Percentiles rank a stretch among this genome's conserved stretches.
Conservation (phyloP, 2,113 vertebrate species). For the Tenrec ecaudatus region DNA sequence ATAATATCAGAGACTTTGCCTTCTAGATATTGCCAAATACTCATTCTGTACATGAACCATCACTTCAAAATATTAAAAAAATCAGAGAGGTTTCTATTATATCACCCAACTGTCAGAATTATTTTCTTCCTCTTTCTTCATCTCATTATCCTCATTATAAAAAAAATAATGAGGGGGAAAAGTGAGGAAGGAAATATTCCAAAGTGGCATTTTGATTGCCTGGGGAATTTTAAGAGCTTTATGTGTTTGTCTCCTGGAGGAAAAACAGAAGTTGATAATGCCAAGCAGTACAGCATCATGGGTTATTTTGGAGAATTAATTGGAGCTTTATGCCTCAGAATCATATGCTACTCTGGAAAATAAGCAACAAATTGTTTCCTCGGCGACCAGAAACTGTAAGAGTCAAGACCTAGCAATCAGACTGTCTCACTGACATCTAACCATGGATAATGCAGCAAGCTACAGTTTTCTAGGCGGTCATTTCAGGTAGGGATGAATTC, state of each 20-base stretch:
- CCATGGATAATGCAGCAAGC: constrained; percentile 19
- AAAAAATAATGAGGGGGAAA: constrained; percentile 17
- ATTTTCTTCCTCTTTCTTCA: neutral
- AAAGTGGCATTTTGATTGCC: constrained; percentile 61
- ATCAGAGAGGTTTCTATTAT: neutral
- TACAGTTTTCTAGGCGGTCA: constrained; percentile 46
- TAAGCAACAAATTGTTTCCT: constrained; percentile 74
- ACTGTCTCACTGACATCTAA: constrained; percentile 76
- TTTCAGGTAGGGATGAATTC: constrained; percentile 55
- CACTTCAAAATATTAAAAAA: neutral
- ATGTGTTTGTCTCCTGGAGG: constrained; percentile 50
- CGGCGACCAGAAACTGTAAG: constrained; percentile 76
- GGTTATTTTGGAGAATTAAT: constrained; percentile 79
- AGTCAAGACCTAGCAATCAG: constrained; percentile 69
- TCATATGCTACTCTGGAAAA: constrained; percentile 78
- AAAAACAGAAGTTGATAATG: constrained; percentile 76
- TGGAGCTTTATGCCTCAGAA: constrained; percentile 79
- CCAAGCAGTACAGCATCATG: constrained; percentile 42
- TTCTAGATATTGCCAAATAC: neutral
- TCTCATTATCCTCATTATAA: neutral
- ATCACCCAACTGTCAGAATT: neutral
- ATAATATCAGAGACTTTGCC: neutral
- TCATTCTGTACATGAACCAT: neutral
- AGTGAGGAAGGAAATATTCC: constrained; percentile 51
- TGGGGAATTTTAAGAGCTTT: constrained; percentile 74